Conservation (phyloP, 2,888 invertebrate species). For the Acanthosoma haemorrhoidale region DNA sequence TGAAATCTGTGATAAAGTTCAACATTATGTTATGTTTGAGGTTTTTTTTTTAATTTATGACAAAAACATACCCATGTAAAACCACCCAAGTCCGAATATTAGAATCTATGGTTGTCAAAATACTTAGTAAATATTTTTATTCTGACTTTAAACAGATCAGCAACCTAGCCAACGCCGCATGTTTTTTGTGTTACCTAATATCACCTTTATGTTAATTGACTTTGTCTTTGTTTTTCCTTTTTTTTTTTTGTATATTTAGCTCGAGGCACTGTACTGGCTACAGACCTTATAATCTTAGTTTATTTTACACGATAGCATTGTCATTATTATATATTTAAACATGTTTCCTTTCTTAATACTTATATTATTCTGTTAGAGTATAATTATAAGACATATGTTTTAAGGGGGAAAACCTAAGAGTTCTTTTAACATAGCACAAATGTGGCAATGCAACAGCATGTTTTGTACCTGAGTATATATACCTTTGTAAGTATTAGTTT, state of each 20-base stretch:
- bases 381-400: constrained; percentile 15
- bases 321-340: constrained; percentile 1
- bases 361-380: neutral
- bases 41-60: too few relatives aligned
- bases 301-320: constrained; percentile 27
- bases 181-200: constrained; percentile 7
- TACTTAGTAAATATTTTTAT: neutral
- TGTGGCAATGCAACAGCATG: neutral
- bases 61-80: too few relatives aligned
- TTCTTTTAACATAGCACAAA: constrained; percentile 5
- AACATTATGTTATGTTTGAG: too few relatives aligned
- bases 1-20: too few relatives aligned
- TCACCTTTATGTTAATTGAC: constrained; percentile 4
- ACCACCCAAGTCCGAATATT: too few relatives aligned
- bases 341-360: neutral
- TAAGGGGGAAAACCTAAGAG: constrained; percentile 18
- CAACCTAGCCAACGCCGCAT: constrained; percentile 7
- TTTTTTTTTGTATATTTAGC: constrained; percentile 16
- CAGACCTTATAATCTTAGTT: constrained; percentile 21
- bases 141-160: neutral
- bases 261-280: constrained; percentile 18
- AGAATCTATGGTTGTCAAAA: too few relatives aligned
- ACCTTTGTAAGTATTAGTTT: constrained; percentile 12
- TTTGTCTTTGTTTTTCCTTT: neutral
- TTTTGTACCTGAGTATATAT: constrained; percentile 5